Evolutionary conservation across 35 echinoderm and acorn worm genomes (phyloP), one percentile per base, ranked within the genome.

Genomic region (Eucidaris tribuloides): DNA sequence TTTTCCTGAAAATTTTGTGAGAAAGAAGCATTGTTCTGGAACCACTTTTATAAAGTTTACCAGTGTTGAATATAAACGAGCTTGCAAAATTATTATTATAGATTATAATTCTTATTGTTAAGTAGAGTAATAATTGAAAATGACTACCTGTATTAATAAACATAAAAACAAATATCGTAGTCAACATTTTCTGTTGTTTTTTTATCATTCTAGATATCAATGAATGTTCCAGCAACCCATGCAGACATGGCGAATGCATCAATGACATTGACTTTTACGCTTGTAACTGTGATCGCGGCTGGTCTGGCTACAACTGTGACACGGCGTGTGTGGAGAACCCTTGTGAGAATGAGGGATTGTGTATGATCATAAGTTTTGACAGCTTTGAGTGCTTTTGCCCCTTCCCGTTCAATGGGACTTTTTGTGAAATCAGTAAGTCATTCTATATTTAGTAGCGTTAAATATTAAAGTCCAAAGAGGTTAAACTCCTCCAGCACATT

Each of bases 361-460:
- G 88, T 35, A 4, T 80, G 25, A 22, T 24, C 29, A 74, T 38
- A 62, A 71, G 37, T 46, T 46, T 42, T 46, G 83, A 20, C 35
- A 62, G 22, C 62, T 40, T 65, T 74, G 65, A 85, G 42, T 91
- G 89, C 18, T 4, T 56, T 3, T 91, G 89, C 60, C 57, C 76
- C 9, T 50, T 72, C 23, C 77, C 82, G 9, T 96, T 78, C 68
- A 96, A 91, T 71, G 93, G 93, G 46, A 91, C 71, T 19, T 91
- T 91, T 41, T 96, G 93, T 88, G 88, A 91, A 84, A 84, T 91
- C 27, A 80, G 93, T 96, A 72, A 91, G 93, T 95, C n/a, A n/a
- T n/a, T n/a, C n/a, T n/a, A n/a, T n/a, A n/a, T n/a, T n/a, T n/a
- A n/a, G n/a, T n/a, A n/a, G n/a, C n/a, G n/a, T n/a, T n/a, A n/a